Base-by-base conservation (phyloP, 2,797 vertebrate species). In the Morus bassanus region DNA sequence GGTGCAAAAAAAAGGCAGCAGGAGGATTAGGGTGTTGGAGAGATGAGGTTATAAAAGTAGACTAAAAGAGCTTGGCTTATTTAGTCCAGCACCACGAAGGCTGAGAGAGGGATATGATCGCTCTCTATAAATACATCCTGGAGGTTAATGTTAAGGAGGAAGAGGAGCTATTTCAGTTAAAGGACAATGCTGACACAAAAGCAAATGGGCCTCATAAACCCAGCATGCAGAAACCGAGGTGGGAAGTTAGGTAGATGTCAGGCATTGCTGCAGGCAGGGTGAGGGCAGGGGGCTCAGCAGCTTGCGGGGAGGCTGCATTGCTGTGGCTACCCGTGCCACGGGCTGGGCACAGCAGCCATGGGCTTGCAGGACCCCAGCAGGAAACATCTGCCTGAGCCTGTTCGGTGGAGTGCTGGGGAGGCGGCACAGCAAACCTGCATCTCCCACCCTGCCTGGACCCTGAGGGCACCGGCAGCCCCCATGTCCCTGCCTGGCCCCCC, bases 151-250 rank as follows among this genome's bases (percentile, higher is more conserved):
- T 89, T 96, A 90, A 96, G 96, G 94, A 96, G 88, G 95, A 95
- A 97, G 92, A 97, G 83, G 80, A 95, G 96, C 85, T 96, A 96
- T 96, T 96, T 95, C 84, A 94, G 95, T 95, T 94, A 96, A 92
- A 94, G 95, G 95, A 97, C 96, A 88, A 95, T 89, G 91, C 82
- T 96, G 95, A 93, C 96, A 95, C 79, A 88, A 96, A 96, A 86
- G 39, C 70, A 70, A 95, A 67, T 5, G 39, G 84, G 78, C 78
- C 88, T 89, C 93, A 64, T 85, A 84, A 90, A 88, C 41, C n/a
- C 27, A 68, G 45, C 83, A 51, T 3, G 79, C 51, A 88, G 83
- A 85, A 83, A 27, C 23, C 0, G 3, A 57, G 85, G 65, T 74
- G 78, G 78, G 87, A 91, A 70, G 33, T 76, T 56, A 25, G 68